Percentiles rank a stretch among this genome's conserved stretches.
Evolutionary conservation across 2,888 invertebrate genomes (phyloP).

Genomic region (Drosophila pullipes): DNA sequence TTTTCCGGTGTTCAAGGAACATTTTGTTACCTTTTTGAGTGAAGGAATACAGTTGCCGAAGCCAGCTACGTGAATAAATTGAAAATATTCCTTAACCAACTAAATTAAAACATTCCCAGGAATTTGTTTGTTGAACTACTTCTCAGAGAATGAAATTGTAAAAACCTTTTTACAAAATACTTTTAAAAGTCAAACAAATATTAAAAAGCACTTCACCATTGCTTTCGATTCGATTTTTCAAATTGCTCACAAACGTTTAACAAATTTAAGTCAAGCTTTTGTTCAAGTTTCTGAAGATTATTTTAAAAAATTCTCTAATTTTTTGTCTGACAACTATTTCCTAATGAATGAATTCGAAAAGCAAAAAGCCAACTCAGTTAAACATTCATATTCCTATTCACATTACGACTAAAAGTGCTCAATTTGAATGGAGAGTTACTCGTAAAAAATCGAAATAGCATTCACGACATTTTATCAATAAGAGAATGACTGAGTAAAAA

Average conservation of each 20-base stretch:
- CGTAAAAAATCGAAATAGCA: neutral
- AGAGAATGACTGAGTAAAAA: neutral
- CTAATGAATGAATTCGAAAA: too few relatives aligned
- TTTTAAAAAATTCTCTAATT: too few relatives aligned
- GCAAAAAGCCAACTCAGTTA: neutral
- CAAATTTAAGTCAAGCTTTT: neutral
- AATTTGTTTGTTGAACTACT: neutral
- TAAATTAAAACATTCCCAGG: neutral
- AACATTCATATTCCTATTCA: neutral
- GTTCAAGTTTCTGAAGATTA: neutral
- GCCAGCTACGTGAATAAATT: neutral
- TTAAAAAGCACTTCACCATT: neutral
- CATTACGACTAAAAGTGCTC: neutral
- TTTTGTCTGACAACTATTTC: too few relatives aligned
- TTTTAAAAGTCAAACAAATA: neutral
- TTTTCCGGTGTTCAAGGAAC: neutral
- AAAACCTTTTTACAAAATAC: neutral
- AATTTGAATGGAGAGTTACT: neutral
- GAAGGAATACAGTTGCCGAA: neutral
- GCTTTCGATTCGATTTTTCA: neutral
- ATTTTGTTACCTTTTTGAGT: neutral
- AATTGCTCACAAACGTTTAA: too few relatives aligned
- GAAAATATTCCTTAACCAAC: neutral
- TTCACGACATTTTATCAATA: neutral
- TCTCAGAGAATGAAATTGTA: neutral